Conservation (phyloP, 2,113 vertebrate species). For the Antennarius striatus region DNA sequence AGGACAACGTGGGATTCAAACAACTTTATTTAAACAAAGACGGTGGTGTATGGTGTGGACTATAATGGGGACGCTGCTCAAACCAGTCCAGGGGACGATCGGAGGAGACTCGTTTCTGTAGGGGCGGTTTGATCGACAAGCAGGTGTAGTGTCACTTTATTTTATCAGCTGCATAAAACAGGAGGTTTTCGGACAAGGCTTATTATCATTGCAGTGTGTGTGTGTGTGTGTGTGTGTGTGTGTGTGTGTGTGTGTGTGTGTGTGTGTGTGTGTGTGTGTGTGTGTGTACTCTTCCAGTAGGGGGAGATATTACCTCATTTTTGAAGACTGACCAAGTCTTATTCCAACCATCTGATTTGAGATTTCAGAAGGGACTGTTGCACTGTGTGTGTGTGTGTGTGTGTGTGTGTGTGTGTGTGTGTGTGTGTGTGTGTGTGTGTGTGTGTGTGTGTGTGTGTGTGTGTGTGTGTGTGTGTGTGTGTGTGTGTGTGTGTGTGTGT, state of each 20-base stretch:
- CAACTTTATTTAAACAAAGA: conserved; percentile 8
- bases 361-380: conserved; percentile 35
- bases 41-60: not conserved
- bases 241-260: not conserved
- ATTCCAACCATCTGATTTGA: conserved; percentile 44
- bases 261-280: conserved; percentile 8
- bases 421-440: conserved; percentile 20
- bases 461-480: not conserved
- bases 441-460: conserved; percentile 22
- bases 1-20: conserved; percentile 17
- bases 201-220: conserved; percentile 23
- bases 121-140: conserved; percentile 27
- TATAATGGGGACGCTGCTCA: not conserved
- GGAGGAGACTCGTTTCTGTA: conserved; percentile 36
- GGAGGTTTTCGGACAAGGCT: conserved; percentile 36
- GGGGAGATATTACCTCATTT: conserved; percentile 57
- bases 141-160: conserved; percentile 30
- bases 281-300: conserved; percentile 53
- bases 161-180: conserved; percentile 44
- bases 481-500: conserved; percentile 10
- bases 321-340: conserved; percentile 59
- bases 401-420: conserved; percentile 22
- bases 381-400: conserved; percentile 28
- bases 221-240: conserved; percentile 4
- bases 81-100: conserved; percentile 1